Percentiles rank a stretch among this genome's conserved stretches.
Conservation (phyloP, 2,888 invertebrate genomes). For the Glyphotaelius pellucidus region DNA sequence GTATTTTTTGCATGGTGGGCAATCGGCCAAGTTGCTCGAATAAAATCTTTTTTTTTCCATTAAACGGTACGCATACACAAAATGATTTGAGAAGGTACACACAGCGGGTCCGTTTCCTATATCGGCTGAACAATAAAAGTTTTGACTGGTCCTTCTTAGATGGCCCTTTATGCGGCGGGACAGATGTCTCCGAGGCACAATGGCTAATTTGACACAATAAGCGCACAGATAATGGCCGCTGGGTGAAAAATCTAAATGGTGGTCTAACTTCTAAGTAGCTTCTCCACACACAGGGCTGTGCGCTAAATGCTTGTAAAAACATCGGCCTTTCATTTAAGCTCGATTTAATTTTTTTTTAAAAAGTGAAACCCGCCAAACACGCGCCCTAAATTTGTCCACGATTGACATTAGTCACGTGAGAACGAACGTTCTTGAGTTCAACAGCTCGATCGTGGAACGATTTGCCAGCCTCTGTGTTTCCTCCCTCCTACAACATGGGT, state of each 20-base stretch:
- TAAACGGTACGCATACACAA: neutral
- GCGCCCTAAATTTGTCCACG: too few relatives aligned
- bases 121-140: conserved; percentile 52
- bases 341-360: too few relatives aligned
- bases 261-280: conserved; percentile 11
- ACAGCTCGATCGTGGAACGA: too few relatives aligned
- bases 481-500: too few relatives aligned
- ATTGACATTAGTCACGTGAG: too few relatives aligned
- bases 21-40: conserved; percentile 21
- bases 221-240: conserved; percentile 50
- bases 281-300: neutral
- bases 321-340: neutral
- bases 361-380: too few relatives aligned
- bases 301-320: neutral
- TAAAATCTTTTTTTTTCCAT: neutral
- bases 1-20: neutral
- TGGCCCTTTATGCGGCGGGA: conserved; percentile 55
- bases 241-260: conserved; percentile 51
- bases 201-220: conserved; percentile 66
- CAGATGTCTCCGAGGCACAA: conserved; percentile 65
- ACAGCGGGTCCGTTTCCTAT: neutral
- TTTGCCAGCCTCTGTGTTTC: too few relatives aligned
- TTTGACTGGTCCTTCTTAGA: conserved; percentile 49
- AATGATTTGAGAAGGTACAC: neutral
- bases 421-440: too few relatives aligned